Conservation (phyloP, 2,113 vertebrate species). For the Pterophyllum scalare region DNA sequence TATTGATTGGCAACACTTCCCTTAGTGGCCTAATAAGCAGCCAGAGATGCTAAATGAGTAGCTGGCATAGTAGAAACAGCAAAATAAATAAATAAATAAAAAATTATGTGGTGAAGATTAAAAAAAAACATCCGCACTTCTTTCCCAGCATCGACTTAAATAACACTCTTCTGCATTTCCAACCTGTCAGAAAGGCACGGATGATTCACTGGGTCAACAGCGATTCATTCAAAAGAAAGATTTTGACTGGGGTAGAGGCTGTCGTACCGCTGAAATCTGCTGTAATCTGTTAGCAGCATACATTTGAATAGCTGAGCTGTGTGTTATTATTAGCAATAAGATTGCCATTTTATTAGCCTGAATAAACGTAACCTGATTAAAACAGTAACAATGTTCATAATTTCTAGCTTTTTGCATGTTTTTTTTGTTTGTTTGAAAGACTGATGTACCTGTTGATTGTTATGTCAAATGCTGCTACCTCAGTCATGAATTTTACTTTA, state of each 20-base stretch:
- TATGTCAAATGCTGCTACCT: background rate
- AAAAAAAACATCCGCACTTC: background rate
- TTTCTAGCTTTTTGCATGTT: background rate
- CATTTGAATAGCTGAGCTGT: background rate
- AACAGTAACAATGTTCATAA: background rate
- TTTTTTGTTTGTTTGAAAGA: background rate
- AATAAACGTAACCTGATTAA: background rate
- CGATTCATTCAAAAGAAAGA: slow-evolving; percentile 21
- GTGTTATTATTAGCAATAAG: background rate
- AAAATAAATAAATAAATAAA: background rate
- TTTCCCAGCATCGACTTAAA: background rate
- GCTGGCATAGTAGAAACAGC: slow-evolving; percentile 9
- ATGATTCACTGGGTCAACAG: slow-evolving; percentile 31
- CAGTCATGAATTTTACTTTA: background rate
- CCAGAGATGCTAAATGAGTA: slow-evolving; percentile 1
- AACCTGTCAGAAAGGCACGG: background rate
- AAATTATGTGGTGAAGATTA: background rate
- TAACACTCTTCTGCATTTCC: background rate
- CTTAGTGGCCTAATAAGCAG: slow-evolving; percentile 2
- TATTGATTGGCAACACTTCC: slow-evolving; percentile 9
- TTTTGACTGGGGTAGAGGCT: background rate
- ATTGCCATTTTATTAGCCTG: background rate
- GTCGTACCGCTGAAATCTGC: background rate
- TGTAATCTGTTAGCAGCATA: background rate
- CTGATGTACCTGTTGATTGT: background rate